These are phyloP conservation scores for Parazoanthus swiftii DNA, from an alignment of 92 coral and sea anemone species.

Conservation along the genomic window DNA sequence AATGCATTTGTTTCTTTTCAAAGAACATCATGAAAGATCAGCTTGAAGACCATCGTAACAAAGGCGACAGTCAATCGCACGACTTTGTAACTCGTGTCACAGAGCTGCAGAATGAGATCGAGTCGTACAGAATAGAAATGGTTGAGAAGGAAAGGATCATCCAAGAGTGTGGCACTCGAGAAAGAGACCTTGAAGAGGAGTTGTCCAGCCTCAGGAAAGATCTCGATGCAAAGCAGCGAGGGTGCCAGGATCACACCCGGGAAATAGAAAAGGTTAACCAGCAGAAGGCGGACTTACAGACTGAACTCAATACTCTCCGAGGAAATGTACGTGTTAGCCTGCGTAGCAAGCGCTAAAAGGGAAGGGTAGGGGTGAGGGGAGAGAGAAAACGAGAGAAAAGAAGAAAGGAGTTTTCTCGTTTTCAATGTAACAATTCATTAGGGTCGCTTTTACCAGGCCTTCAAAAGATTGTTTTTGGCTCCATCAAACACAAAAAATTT, in stretches of 20 bases:
- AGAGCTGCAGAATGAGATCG: constrained; percentile 71
- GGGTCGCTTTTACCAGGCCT: neutral
- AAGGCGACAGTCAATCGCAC: constrained; percentile 85
- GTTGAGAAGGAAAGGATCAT: constrained; percentile 73
- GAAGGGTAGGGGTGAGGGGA: too few species aligned
- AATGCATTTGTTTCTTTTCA: neutral
- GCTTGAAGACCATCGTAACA: constrained; percentile 65
- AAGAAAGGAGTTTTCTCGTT: neutral
- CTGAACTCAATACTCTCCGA: constrained; percentile 64
- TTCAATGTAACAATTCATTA: neutral
- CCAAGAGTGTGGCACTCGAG: constrained; percentile 59
- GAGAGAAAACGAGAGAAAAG: too few species aligned
- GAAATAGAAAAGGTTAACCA: constrained; percentile 67
- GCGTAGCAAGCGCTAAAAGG: neutral
- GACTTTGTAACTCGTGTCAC: constrained; percentile 74
- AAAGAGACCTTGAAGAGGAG: constrained; percentile 69
- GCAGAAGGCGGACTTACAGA: constrained; percentile 80
- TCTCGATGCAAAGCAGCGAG: constrained; percentile 61
- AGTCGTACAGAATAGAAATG: constrained; percentile 65
- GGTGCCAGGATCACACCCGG: constrained; percentile 54
- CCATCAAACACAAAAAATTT: too few species aligned
- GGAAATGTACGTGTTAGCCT: constrained; percentile 49
- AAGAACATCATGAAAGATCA: constrained; percentile 55
- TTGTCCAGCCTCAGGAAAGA: constrained; percentile 61
- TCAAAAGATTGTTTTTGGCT: too few species aligned